A percentile compares a stretch with the other conserved stretches of the same genome.
phyloP scores from a whole-genome alignment of 2,113 vertebrate species.

The Xyrauchen texanus region DNA sequence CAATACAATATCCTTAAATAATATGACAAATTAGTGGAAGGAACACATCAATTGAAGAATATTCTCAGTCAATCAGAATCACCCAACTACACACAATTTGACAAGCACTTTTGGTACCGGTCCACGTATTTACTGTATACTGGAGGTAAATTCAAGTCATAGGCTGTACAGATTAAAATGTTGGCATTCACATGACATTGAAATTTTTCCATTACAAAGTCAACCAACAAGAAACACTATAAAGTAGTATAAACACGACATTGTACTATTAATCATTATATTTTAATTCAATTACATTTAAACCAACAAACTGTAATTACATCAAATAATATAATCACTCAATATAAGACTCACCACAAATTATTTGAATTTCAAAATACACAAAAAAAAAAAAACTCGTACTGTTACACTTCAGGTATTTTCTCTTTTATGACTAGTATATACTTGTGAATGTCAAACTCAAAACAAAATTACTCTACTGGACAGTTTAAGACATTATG shows the following conservation, averaged over 20 bases:
- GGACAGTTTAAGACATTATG: constrained; percentile 56
- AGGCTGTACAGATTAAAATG: neutral
- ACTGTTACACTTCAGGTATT: constrained; percentile 51
- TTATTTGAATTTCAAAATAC: constrained; percentile 1
- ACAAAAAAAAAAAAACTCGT: neutral
- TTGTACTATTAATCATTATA: neutral
- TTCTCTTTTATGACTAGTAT: neutral
- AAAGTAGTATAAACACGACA: constrained; percentile 21
- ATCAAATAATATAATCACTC: neutral
- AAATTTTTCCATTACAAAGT: neutral
- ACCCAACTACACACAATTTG: neutral
- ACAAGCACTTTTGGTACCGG: neutral
- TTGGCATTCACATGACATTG: neutral
- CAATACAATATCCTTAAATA: neutral
- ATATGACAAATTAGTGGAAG: neutral
- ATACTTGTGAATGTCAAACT: neutral
- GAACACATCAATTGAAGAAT: neutral
- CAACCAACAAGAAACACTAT: neutral
- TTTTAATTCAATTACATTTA: constrained; percentile 19
- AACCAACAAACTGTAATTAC: neutral
- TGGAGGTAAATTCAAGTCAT: neutral
- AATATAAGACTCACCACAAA: constrained; percentile 11
- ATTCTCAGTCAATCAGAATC: too few species aligned
- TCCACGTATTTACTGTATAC: neutral
- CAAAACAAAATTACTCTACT: constrained; percentile 16